Evolutionary conservation across 1,140 invertebrate genomes (phyloP).

Genomic region (Pachypeltis micranthus): DNA sequence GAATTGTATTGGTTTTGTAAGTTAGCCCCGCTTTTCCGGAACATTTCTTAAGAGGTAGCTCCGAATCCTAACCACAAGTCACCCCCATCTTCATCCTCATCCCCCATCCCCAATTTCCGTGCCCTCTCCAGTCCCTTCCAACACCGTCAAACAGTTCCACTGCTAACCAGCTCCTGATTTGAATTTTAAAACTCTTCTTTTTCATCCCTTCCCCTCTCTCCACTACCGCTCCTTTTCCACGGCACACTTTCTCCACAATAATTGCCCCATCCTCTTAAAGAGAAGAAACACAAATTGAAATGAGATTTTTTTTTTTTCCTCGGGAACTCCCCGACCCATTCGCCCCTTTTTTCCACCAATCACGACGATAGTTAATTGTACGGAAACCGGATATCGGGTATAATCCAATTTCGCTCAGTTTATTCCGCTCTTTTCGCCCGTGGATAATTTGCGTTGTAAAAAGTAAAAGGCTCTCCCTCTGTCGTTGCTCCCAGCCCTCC

Average conservation of each 20-base stretch:
- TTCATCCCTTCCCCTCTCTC: neutral
- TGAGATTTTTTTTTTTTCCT: constrained; percentile 7
- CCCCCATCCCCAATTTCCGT: no score
- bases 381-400: constrained; percentile 16
- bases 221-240: neutral
- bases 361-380: constrained; percentile 16
- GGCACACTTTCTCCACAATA: constrained; percentile 9
- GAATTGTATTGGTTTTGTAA: neutral
- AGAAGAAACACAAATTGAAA: constrained; percentile 17
- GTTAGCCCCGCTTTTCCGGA: neutral
- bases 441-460: constrained; percentile 13
- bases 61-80: neutral
- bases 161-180: constrained; percentile 12
- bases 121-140: no score
- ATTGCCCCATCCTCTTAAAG: constrained; percentile 6
- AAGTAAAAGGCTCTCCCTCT: neutral
- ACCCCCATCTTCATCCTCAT: neutral
- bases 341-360: constrained; percentile 11
- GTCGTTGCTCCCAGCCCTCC: neutral
- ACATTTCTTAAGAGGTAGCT: neutral
- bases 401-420: constrained; percentile 14
- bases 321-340: neutral
- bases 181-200: constrained; percentile 12
- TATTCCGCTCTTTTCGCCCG: constrained; percentile 13
- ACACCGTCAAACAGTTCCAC: no score